These are phyloP conservation scores for Ictidomys tridecemlineatus DNA, from an alignment of 2,113 vertebrate genomes.

Conservation along the genomic window DNA sequence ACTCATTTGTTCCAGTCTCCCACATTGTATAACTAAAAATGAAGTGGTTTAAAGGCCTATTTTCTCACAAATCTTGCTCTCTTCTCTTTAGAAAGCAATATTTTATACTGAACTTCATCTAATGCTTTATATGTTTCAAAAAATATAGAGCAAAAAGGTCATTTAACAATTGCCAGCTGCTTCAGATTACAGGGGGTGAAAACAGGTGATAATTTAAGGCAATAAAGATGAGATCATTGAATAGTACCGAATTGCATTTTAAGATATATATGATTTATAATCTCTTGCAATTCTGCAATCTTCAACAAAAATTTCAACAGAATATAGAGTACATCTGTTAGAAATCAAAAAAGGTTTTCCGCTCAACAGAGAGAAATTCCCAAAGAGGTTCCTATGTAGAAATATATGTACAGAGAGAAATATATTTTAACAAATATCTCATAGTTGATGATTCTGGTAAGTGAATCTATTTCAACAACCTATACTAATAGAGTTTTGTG, in stretches of 20 bases:
- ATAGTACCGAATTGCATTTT: slow-evolving; percentile 25
- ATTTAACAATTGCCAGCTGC: slow-evolving; percentile 31
- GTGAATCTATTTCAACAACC: not conserved
- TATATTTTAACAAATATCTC: not conserved
- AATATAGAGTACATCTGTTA: not conserved
- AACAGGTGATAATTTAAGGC: slow-evolving; percentile 3
- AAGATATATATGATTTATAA: slow-evolving; percentile 42
- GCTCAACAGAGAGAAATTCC: not conserved
- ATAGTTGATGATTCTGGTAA: not conserved
- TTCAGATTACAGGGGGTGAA: not conserved
- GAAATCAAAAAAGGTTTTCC: not conserved
- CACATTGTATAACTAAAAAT: slow-evolving; percentile 75
- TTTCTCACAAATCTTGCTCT: slow-evolving; percentile 69
- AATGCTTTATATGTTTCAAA: slow-evolving; percentile 68
- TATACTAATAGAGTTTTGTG: not conserved
- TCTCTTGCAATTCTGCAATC: not conserved
- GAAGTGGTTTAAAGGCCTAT: slow-evolving; percentile 67
- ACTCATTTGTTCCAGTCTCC: slow-evolving; percentile 72
- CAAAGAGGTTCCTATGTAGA: not conserved
- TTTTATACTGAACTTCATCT: slow-evolving; percentile 59
- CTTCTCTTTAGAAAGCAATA: slow-evolving; percentile 57
- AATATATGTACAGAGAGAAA: not conserved
- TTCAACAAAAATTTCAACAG: not conserved
- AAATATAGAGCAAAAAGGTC: slow-evolving; percentile 60
- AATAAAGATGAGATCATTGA: slow-evolving; percentile 53